Evolutionary conservation across 2,797 vertebrate genomes (phyloP).

Genomic region (Pithecia hirsuta): DNA sequence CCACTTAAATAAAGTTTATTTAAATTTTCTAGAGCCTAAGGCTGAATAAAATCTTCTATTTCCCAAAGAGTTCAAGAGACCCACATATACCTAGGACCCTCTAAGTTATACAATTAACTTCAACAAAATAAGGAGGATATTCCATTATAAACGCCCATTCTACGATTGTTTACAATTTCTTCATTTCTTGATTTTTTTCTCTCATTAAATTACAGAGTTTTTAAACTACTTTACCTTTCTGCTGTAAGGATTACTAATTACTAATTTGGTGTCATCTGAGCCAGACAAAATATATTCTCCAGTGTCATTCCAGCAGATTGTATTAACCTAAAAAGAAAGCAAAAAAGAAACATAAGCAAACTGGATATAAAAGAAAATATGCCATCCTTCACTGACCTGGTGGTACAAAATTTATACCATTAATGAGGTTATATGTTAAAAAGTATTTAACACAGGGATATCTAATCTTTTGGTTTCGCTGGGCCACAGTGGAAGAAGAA

Average conservation of each 20-base stretch:
- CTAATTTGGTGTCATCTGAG: slow-evolving; percentile 97
- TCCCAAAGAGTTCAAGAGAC: background rate
- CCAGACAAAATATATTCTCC: slow-evolving; percentile 98
- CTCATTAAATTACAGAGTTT: background rate
- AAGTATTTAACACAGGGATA: background rate
- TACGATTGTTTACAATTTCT: background rate
- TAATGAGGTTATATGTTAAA: background rate
- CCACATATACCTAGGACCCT: background rate
- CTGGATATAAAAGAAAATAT: slow-evolving; percentile 1
- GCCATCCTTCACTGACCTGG: slow-evolving; percentile 15
- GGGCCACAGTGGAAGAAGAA: background rate
- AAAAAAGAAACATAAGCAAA: slow-evolving; percentile 54
- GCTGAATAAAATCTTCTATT: background rate
- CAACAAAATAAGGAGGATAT: background rate
- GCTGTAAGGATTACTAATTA: slow-evolving; percentile 97
- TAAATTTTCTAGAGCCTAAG: background rate
- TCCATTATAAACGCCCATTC: background rate
- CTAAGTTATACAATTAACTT: slow-evolving; percentile 14
- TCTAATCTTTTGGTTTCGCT: background rate
- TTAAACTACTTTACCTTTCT: slow-evolving; percentile 91
- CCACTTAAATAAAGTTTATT: background rate
- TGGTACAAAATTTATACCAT: background rate
- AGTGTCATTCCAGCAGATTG: slow-evolving; percentile 99
- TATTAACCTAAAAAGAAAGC: slow-evolving; percentile 90
- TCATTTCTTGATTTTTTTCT: slow-evolving; percentile 2